A percentile compares a stretch with the other conserved stretches of the same genome.
These are phyloP conservation scores for Plestiodon gilberti DNA, from an alignment of 2,113 vertebrate genomes.

Conservation along the genomic window DNA sequence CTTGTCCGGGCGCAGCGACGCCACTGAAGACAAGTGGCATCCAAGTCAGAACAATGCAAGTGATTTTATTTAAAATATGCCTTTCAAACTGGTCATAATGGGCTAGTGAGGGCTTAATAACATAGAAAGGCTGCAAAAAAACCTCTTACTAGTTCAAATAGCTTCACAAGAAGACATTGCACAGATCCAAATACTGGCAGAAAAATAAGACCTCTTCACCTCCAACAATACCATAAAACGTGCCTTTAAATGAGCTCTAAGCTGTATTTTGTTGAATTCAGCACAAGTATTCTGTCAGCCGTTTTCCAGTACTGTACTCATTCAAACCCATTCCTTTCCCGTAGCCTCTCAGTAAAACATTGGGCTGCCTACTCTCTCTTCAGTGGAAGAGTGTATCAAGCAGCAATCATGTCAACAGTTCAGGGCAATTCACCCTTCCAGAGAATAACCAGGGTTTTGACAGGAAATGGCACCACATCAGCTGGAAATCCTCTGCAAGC, in stretches of 20 bases:
- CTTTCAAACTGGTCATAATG: neutral
- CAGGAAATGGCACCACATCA: neutral
- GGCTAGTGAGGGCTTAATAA: neutral
- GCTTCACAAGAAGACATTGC: neutral
- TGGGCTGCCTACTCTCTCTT: neutral
- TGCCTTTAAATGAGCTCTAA: neutral
- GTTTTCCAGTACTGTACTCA: neutral
- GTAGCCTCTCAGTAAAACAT: neutral
- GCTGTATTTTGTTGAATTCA: neutral
- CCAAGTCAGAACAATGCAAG: neutral
- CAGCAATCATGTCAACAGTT: neutral
- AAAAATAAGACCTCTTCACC: neutral
- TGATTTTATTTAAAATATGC: neutral
- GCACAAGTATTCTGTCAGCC: neutral
- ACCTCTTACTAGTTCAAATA: neutral
- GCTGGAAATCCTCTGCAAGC: neutral
- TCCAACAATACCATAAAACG: neutral
- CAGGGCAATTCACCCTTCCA: neutral
- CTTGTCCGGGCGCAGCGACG: no score
- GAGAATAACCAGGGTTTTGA: neutral
- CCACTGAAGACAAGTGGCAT: no score
- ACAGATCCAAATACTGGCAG: neutral
- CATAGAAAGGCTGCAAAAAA: neutral
- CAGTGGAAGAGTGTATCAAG: neutral
- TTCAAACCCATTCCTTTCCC: neutral